Evolutionary conservation across 1,140 invertebrate species (phyloP), one percentile per base, ranked within the genome.

Genomic region (Anoplolepis gracilipes): DNA sequence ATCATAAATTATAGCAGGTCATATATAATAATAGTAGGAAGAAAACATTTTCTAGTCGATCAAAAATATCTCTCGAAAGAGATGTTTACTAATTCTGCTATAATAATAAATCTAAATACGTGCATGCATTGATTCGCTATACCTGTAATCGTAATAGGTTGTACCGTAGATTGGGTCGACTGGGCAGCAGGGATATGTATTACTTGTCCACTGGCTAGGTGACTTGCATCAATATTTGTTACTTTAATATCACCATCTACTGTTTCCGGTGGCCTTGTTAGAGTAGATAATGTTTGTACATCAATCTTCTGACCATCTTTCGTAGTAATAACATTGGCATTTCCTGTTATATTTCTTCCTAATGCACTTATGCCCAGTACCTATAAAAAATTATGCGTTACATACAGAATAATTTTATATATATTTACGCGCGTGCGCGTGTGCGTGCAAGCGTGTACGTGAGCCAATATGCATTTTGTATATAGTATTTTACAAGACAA

Each of bases 91-190:
- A n/a, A 42, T 30, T 36, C 13, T 72, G 6, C 39, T 19, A n/a
- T n/a, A 30, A 8, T 33, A n/a, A n/a, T n/a, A n/a, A n/a, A 5
- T 19, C 7, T 16, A 25, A 46, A 70, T 33, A 3, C n/a, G 6
- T n/a, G 13, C 28, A 36, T 11, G n/a, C 8, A 59, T 61, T 28
- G 13, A n/a, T 78, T 30, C 22, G 22, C 0, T 46, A n/a, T 86
- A 91, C 93, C 96, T 55, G 96, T 96, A 81, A 97, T 96, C 22
- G 96, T 97, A 22, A 96, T 96, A 19, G 96, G 96, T 77, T 96
- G 96, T 30, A 94, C 92, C 13, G 93, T 87, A 28, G 92, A 91
- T 75, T 95, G 95, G 0, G 94, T 67, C 36, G 92, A 87, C 79
- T 94, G 94, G 0, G 94, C 92, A 55, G 94, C 85, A 13, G 94